Base-by-base conservation (phyloP, 2,797 vertebrate species). In the Tokudaia muenninki region DNA sequence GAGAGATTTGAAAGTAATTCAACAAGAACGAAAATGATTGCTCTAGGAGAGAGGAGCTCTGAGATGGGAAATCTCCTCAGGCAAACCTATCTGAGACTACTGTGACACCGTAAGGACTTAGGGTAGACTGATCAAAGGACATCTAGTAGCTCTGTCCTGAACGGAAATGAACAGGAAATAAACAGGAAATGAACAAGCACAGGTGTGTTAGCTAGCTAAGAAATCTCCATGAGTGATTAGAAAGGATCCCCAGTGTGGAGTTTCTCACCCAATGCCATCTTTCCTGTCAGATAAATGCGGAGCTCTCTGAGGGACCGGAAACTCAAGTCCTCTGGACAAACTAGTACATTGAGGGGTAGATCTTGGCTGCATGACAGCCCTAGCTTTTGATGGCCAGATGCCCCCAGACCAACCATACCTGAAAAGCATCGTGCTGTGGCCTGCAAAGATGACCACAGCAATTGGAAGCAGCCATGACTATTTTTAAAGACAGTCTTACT, bases 11-110 rank as follows among this genome's bases (percentile, higher is more conserved):
- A 78, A 52, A 93, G 75, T 6, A 12, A 81, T 67, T 92, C 90
- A 90, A 88, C 87, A 92, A 87, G 79, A 95, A 90, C 6, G 4
- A 81, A 96, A 70, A 57, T 13, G 41, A 22, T 55, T 87, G 29
- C 34, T 22, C 29, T 14, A 19, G 52, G 34, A n/a, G 41, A 93
- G 77, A 78, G 47, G 82, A 41, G 34, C 47, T 89, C 88, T 44
- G 47, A 93, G 79, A 52, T 3, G 12, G 88, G 44, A 91, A 78
- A 92, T 41, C 57, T 72, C 83, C 78, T 59, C 52, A 47, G 77
- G 50, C 22, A 95, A 91, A 82, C 91, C 91, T 79, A 74, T 44
- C n/a, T n/a, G 75, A 78, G 90, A 1, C 1, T 31, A 6, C 3
- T 6, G 22, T 4, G 52, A 14, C 65, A 26, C 37, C 41, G 75